A percentile compares a stretch with the other conserved stretches of the same genome.
Evolutionary conservation across 2,888 invertebrate genomes (phyloP).

Genomic region (Drosophila antonietae): DNA sequence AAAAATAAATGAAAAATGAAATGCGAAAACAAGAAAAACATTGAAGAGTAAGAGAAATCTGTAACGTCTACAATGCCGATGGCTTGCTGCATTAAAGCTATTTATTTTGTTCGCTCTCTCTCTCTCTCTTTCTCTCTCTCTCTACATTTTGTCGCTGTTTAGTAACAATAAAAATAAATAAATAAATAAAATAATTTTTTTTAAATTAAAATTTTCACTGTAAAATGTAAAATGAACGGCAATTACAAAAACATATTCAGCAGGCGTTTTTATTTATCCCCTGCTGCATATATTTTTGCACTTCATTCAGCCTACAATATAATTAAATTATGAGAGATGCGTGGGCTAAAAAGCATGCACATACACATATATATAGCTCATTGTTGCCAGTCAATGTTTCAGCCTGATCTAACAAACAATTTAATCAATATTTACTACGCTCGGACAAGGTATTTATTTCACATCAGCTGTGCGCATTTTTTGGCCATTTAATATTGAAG

Average conservation of each 20-base stretch:
- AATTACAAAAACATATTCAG: conserved; percentile 33
- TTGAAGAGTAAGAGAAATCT: conserved; percentile 7
- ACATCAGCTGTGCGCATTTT: neutral
- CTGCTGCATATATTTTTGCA: conserved; percentile 5
- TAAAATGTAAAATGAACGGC: conserved; percentile 21
- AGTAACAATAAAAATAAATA: too few relatives aligned
- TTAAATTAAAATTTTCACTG: conserved; percentile 39
- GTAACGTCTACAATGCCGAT: conserved; percentile 9
- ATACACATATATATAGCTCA: too few relatives aligned
- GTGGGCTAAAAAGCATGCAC: conserved; percentile 1
- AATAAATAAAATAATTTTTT: too few relatives aligned
- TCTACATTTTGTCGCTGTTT: too few relatives aligned
- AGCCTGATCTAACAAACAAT: conserved; percentile 4
- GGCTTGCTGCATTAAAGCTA: conserved; percentile 31
- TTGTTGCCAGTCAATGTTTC: neutral
- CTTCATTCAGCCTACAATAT: neutral
- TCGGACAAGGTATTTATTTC: neutral
- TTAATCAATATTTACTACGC: neutral
- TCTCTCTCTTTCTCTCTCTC: neutral
- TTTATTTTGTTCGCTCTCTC: neutral
- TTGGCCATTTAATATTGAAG: neutral
- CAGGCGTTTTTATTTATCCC: conserved; percentile 6
- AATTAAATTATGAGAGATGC: conserved; percentile 10
- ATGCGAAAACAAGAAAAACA: conserved; percentile 10
- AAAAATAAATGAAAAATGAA: neutral